phyloP scores from a whole-genome alignment of 2,113 vertebrate species.

The Oreotrochilus melanogaster region DNA sequence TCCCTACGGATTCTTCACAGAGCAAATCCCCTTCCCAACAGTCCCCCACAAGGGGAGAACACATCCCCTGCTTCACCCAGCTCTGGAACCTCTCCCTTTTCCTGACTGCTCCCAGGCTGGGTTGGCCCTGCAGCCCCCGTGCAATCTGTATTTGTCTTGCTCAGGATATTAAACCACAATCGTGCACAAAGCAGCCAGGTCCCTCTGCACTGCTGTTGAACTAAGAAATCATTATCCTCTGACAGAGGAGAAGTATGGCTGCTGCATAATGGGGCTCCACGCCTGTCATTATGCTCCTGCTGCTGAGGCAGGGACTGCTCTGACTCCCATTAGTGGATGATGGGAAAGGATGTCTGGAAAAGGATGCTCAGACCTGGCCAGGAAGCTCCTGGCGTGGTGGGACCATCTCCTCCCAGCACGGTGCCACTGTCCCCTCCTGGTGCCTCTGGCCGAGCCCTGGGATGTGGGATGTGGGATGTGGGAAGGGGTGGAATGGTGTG shows the following conservation, averaged over 20 bases:
- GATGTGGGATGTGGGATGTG: not conserved
- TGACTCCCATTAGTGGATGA: slow-evolving; percentile 82
- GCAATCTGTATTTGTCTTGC: slow-evolving; percentile 70
- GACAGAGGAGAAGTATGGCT: slow-evolving; percentile 73
- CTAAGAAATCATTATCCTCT: slow-evolving; percentile 79
- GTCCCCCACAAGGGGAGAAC: not conserved
- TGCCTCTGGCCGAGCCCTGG: not conserved
- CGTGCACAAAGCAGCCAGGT: slow-evolving; percentile 69
- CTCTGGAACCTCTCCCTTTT: not conserved
- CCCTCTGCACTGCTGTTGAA: slow-evolving; percentile 61
- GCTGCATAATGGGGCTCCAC: slow-evolving; percentile 81
- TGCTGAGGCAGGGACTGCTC: slow-evolving; percentile 79
- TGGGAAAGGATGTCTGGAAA: slow-evolving; percentile 81
- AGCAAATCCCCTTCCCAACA: not conserved
- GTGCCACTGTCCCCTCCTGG: not conserved
- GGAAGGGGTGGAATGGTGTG: fast-evolving
- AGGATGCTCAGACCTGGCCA: slow-evolving; percentile 69
- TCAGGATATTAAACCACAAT: slow-evolving; percentile 65
- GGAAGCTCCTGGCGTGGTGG: slow-evolving; percentile 43
- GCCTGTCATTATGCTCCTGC: slow-evolving; percentile 75
- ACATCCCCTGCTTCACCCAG: not conserved
- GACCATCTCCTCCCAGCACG: fast-evolving
- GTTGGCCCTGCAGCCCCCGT: not conserved
- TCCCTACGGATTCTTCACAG: not conserved
- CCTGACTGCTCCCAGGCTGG: not conserved